Conservation (phyloP, 2,888 invertebrate species). For the Andrena camellia region DNA sequence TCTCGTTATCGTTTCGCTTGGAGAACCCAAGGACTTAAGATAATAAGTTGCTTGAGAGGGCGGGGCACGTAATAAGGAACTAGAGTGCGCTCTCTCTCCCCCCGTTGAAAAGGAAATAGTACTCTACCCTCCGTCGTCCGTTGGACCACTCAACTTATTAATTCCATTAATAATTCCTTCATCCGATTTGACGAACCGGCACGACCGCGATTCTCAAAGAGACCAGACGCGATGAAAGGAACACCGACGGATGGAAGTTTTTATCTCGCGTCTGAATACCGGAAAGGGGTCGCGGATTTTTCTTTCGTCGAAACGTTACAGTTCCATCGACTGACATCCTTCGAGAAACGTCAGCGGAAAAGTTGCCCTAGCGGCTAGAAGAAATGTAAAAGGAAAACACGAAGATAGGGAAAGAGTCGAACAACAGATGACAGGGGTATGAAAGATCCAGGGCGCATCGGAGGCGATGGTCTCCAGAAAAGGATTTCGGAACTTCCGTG, state of each 20-base stretch:
- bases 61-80: slow-evolving; percentile 71
- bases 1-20: slow-evolving; percentile 72
- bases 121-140: slow-evolving; percentile 47
- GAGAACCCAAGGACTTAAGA: slow-evolving; percentile 72
- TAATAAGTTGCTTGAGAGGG: slow-evolving; percentile 70
- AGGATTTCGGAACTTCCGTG: slow-evolving; percentile 40
- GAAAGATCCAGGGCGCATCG: slow-evolving; percentile 30
- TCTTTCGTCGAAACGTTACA: background rate
- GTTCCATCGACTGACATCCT: background rate
- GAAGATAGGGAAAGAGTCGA: slow-evolving; percentile 3
- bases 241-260: slow-evolving; percentile 21
- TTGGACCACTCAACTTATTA: slow-evolving; percentile 72
- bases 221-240: slow-evolving; percentile 12
- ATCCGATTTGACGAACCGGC: slow-evolving; percentile 66
- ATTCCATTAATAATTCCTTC: slow-evolving; percentile 73
- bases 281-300: slow-evolving; percentile 14
- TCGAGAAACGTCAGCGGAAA: background rate
- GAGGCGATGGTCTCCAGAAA: slow-evolving; percentile 18
- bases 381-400: background rate
- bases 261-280: slow-evolving; percentile 25
- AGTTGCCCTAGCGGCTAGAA: background rate
- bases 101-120: slow-evolving; percentile 66
- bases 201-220: slow-evolving; percentile 54
- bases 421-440: slow-evolving; percentile 1
- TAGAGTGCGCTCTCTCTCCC: slow-evolving; percentile 60